These are phyloP conservation scores for Bombus consobrinus DNA, from an alignment of 1,140 invertebrate genomes.

Conservation along the genomic window DNA sequence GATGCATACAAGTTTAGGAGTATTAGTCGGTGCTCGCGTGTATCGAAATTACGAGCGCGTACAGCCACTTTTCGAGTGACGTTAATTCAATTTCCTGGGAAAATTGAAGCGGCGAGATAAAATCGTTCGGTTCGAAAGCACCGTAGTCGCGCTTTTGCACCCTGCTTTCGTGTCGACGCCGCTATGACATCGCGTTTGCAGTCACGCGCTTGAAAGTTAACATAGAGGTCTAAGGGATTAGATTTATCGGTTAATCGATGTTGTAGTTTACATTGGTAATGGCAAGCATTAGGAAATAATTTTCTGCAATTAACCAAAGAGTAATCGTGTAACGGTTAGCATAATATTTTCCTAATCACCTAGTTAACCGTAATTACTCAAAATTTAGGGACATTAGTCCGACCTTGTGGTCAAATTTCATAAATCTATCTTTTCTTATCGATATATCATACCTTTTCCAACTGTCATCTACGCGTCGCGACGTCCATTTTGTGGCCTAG, in stretches of 20 bases:
- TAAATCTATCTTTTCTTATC: constrained; percentile 30
- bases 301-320: neutral
- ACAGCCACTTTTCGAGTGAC: constrained; percentile 57
- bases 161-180: neutral
- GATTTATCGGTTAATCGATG: neutral
- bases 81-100: constrained; percentile 62
- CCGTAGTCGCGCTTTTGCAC: constrained; percentile 2
- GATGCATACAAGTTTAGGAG: neutral
- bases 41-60: constrained; percentile 60
- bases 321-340: neutral
- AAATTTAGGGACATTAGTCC: constrained; percentile 22
- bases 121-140: constrained; percentile 49
- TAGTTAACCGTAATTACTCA: neutral
- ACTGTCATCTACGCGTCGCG: constrained; percentile 52
- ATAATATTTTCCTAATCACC: neutral
- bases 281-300: neutral
- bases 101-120: constrained; percentile 62
- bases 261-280: neutral
- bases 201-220: neutral
- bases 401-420: constrained; percentile 6
- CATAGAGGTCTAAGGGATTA: neutral
- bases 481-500: constrained; percentile 29
- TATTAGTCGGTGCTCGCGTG: constrained; percentile 29
- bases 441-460: constrained; percentile 63
- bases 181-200: neutral